Base-by-base conservation (phyloP, 2,113 vertebrate species). In the Paedocypris sp. region DNA sequence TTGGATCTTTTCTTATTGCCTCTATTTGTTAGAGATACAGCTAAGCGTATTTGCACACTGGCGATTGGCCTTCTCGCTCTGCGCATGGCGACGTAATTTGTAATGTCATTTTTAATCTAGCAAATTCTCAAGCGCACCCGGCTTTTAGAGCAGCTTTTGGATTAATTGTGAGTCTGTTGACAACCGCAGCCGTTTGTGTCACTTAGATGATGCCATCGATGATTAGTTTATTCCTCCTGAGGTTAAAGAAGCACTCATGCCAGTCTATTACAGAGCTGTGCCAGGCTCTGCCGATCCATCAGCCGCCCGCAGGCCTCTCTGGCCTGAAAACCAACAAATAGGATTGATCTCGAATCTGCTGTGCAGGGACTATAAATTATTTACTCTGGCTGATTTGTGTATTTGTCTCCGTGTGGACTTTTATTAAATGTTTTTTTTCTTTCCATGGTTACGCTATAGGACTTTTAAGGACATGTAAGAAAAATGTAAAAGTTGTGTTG, bases 181-280 rank as follows among this genome's bases (percentile, higher is more conserved):
- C 28, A 18, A 20, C 26, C 31, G 11, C 25, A 20, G 28, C 2
- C 29, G n/a, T 15, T 29, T 13, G 28, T 25, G n/a, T n/a, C 38
- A 29, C 6, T 22, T 39, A 43, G 38, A 58, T 58, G n/a, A n/a
- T 43, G 13, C 31, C 36, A 22, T 28, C 13, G 39, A 31, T 31
- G 26, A 43, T 22, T 2, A 9, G 15, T 58, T 29, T 13, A 58
- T 58, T 18, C 18, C 45, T 36, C 36, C 28, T 28, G 52, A 62
- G 59, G 41, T 67, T 54, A 62, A 62, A 62, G 59, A 62, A 39
- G 8, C 35, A 31, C 58, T 62, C 35, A 57, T 29, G 33, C 28
- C 23, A 29, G 31, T 66, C 45, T 66, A 51, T 35, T 28, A 51
- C 15, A 16, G 19, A 10, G 18, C 10, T 35, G 7, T 35, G 32